These are phyloP conservation scores for Archocentrus centrarchus DNA, from an alignment of 2,113 vertebrate genomes.

Conservation along the genomic window DNA sequence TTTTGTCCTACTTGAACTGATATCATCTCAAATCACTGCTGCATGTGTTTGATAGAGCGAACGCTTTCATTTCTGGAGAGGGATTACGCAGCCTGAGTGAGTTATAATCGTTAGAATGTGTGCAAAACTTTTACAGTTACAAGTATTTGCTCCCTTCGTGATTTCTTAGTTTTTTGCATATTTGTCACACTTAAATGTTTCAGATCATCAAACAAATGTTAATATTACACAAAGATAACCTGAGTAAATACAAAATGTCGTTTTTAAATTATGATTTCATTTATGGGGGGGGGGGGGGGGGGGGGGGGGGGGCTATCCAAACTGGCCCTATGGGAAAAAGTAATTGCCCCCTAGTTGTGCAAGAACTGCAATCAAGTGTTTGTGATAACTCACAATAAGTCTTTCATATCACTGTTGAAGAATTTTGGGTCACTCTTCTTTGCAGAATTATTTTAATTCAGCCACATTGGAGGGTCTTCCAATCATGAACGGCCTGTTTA, in stretches of 20 bases:
- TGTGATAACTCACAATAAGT: neutral
- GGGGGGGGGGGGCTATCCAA: neutral
- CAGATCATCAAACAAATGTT: neutral
- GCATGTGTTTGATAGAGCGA: conserved; percentile 34
- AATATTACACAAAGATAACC: neutral
- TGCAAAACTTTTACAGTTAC: neutral
- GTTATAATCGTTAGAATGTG: conserved; percentile 28
- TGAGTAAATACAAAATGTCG: neutral
- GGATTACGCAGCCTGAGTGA: neutral
- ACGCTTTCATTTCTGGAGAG: conserved; percentile 32
- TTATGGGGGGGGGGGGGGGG: neutral
- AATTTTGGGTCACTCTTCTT: too few species aligned
- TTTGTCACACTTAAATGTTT: neutral
- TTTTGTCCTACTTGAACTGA: conserved; percentile 60
- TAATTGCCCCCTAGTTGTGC: neutral
- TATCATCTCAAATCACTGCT: conserved; percentile 56
- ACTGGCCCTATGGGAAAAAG: neutral
- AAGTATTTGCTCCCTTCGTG: neutral
- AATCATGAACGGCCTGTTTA: too few species aligned
- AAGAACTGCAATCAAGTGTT: neutral
- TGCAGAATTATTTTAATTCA: too few species aligned
- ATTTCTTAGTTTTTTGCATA: neutral
- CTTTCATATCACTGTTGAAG: neutral
- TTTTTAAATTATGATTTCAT: neutral
- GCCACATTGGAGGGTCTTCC: too few species aligned